Base-by-base conservation (phyloP, 1,140 invertebrate genomes). In the Drosophila nigromelanica region DNA sequence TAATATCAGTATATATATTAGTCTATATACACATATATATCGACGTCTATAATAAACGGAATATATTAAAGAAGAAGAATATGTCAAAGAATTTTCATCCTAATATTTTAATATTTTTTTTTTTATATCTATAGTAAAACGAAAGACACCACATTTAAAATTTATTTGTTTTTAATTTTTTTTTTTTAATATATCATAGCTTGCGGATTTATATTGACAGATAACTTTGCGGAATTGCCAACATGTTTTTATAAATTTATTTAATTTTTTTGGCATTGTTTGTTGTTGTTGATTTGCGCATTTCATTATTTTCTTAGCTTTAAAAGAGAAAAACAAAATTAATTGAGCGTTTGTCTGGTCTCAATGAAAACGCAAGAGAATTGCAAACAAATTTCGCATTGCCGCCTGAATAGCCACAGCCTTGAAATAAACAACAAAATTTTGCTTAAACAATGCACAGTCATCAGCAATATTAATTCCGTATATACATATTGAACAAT, bases 361-460 rank as follows among this genome's bases (percentile, higher is more conserved):
- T 58, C 55, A 66, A 56, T 59, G 60, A 55, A 64, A 73, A 43
- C 52, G 55, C 52, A 61, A 59, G 70, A 59, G 60, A 78, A 73
- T 68, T 67, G 61, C 77, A 72, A 78, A 72, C 82, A 75, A 73
- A 81, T 60, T 81, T 86, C 64, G 71, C 67, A 71, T 69, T 79
- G 68, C 60, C 71, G 72, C 72, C 68, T 79, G 56, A 87, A 79
- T 73, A 63, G 62, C 48, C 66, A 68, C 68, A 73, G 69, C 76
- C 80, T 87, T 89, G 72, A 74, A 51, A 50, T 39, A 14, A 58
- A 33, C 47, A 59, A 59, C 50, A 71, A 63, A 48, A 35, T 56
- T 63, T 71, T 66, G 54, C 56, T 72, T 39, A 51, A 54, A 42
- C 51, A 56, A 71, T 60, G 59, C 30, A 37, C 35, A 55, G 73